These are phyloP conservation scores for Hypomecis atomaria DNA, from an alignment of 2,888 invertebrate species.

Conservation along the genomic window DNA sequence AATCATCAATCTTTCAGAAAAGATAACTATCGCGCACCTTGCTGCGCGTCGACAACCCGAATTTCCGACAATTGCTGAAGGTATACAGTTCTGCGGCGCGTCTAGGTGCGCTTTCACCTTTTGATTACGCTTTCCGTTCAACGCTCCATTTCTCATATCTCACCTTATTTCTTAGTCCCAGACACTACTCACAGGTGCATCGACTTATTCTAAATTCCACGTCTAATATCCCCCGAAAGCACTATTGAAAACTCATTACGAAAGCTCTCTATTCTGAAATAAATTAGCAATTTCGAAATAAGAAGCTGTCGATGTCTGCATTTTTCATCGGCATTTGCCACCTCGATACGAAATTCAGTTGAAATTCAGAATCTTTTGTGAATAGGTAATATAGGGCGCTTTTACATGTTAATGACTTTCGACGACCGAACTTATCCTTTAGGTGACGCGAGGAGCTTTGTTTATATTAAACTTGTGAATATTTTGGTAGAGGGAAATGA, in stretches of 20 bases:
- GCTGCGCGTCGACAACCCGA: no score
- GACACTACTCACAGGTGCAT: no score
- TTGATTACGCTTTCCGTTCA: no score
- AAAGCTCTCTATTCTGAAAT: conserved; percentile 4
- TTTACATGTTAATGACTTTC: conserved; percentile 39
- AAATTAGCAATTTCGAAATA: conserved; percentile 12
- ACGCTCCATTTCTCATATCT: no score
- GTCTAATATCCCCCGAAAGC: background rate
- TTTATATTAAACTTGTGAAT: conserved; percentile 19
- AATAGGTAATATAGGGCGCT: conserved; percentile 34
- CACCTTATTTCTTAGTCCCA: no score
- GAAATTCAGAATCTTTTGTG: conserved; percentile 38
- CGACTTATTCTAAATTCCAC: background rate
- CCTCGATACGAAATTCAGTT: conserved; percentile 24
- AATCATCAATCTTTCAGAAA: no score
- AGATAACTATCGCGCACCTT: no score
- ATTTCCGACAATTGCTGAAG: no score
- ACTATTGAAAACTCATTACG: background rate
- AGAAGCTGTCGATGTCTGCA: conserved; percentile 4
- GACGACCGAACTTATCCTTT: conserved; percentile 24
- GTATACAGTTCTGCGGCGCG: no score
- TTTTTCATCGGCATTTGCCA: conserved; percentile 15
- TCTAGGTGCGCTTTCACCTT: no score
- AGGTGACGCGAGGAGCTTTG: conserved; percentile 13
- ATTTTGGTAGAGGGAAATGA: conserved; percentile 5